Evolutionary conservation across 1,140 invertebrate species (phyloP), one percentile per base, ranked within the genome.

Genomic region (Papilio glaucus): DNA sequence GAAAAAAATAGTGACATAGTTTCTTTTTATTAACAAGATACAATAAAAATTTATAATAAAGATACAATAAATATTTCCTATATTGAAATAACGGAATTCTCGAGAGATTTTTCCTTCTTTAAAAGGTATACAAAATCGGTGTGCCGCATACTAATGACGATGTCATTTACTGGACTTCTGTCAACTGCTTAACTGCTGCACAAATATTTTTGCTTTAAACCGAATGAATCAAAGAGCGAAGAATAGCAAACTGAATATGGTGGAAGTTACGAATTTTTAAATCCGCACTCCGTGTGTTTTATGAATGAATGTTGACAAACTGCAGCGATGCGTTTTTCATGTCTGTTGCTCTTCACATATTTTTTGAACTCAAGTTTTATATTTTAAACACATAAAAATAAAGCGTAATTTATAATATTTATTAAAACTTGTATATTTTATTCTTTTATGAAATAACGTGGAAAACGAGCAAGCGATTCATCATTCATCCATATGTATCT

Each of bases 241-340:
- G 6, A 57, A 57, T 24, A 10, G 12, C 49, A 12, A 0, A 18
- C 49, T 21, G 49, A 57, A 57, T 26, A 21, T 24, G 24, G 49
- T 21, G 21, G 21, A 57, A 24, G 49, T 24, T 57, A 26, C 18
- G 10, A 57, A 13, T 57, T 9, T 57, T 57, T 57, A 21, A 10
- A 5, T 57, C n/a, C 24, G 49, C 49, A 10, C 49, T 57, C n/a
- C 21, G 49, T 57, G 18, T 53, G 18, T 33, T 33, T 33, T 53
- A 24, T 18, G 21, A 49, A 49, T 53, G 45, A 21, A 21, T 18
- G 45, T 53, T 53, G 45, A 53, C 45, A 49, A n/a, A 33, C 29
- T n/a, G 45, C 45, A 8, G 4, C 21, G 49, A 57, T 57, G 49
- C 49, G 21, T 26, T 57, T 57, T 57, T 57, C 49, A 57, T 57